phyloP scores from a whole-genome alignment of 2,113 vertebrate genomes.

The Nesogale talazaci region DNA sequence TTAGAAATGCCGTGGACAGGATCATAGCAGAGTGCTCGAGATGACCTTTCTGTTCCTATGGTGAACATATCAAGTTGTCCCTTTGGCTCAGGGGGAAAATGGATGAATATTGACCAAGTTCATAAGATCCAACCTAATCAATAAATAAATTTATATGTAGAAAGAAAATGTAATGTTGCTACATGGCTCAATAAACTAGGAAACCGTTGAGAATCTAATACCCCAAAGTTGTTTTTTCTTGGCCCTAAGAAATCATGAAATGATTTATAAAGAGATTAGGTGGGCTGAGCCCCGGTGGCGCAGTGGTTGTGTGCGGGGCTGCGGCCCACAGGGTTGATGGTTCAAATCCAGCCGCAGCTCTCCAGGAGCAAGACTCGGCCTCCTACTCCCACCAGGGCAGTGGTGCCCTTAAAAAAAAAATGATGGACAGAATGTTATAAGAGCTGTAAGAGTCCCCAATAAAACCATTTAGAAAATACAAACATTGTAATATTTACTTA shows the following conservation, averaged over 20 bases:
- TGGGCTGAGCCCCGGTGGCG: too few relatives aligned
- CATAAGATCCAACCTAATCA: background rate
- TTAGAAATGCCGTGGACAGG: background rate
- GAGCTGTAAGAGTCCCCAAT: too few relatives aligned
- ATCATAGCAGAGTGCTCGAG: background rate
- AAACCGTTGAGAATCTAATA: conserved; percentile 33
- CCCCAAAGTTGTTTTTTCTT: conserved; percentile 19
- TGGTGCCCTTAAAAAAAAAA: too few relatives aligned
- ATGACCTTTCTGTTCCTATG: background rate
- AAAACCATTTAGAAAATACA: background rate
- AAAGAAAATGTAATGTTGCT: background rate
- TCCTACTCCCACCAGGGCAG: too few relatives aligned
- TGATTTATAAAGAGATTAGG: too few relatives aligned
- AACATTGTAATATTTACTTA: background rate
- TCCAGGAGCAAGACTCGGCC: too few relatives aligned
- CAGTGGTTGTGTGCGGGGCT: too few relatives aligned
- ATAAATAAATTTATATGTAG: conserved; percentile 3
- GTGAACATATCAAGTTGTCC: background rate
- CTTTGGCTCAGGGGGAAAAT: conserved; percentile 9
- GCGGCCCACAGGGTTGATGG: too few relatives aligned
- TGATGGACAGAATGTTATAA: too few relatives aligned
- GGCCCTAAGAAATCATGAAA: conserved; percentile 13
- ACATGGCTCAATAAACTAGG: background rate
- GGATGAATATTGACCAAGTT: background rate
- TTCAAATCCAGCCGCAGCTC: too few relatives aligned